These are phyloP conservation scores for Biston stratarius DNA, from an alignment of 2,888 invertebrate genomes.

Conservation along the genomic window DNA sequence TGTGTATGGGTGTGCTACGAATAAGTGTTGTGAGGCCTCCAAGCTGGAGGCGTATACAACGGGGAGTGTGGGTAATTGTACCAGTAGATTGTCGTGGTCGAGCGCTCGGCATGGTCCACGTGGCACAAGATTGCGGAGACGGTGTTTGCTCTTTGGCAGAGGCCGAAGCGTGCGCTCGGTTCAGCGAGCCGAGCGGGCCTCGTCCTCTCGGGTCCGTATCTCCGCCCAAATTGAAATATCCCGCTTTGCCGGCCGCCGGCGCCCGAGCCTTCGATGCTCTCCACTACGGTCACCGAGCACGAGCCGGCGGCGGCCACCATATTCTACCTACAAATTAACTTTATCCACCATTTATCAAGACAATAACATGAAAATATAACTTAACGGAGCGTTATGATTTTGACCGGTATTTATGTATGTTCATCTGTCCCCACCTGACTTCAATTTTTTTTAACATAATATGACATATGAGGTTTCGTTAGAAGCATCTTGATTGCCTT, in stretches of 20 bases:
- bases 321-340: slow-evolving; percentile 52
- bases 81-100: slow-evolving; percentile 79
- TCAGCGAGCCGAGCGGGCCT: slow-evolving; percentile 82
- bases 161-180: slow-evolving; percentile 82
- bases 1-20: no score
- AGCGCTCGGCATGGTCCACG: slow-evolving; percentile 81
- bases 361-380: neutral
- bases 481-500: no score
- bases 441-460: no score
- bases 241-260: slow-evolving; percentile 51
- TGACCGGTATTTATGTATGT: no score
- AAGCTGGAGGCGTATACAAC: slow-evolving; percentile 35
- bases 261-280: slow-evolving; percentile 41
- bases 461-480: no score
- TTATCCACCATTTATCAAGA: slow-evolving; percentile 21
- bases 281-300: slow-evolving; percentile 34
- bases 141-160: slow-evolving; percentile 85
- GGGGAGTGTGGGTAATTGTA: slow-evolving; percentile 74
- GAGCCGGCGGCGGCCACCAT: slow-evolving; percentile 34
- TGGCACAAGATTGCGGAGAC: slow-evolving; percentile 85
- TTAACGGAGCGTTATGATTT: no score
- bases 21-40: slow-evolving; percentile 31
- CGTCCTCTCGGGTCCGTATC: slow-evolving; percentile 82
- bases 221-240: slow-evolving; percentile 85
- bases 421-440: no score